phyloP scores from a whole-genome alignment of 1,140 invertebrate genomes.

The Charaxes varanes region DNA sequence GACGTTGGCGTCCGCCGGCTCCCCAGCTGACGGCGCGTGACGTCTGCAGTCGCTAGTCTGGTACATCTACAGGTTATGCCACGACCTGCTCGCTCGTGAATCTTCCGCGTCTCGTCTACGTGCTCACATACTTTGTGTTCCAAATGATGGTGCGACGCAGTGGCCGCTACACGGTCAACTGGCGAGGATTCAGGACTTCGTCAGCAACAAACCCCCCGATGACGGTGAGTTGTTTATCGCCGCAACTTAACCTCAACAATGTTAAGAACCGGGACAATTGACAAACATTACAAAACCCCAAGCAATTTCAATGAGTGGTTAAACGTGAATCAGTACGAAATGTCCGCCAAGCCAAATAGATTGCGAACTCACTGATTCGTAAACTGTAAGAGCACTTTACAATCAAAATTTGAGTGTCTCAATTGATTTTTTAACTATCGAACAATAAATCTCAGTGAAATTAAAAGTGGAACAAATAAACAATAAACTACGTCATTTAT shows the following conservation, averaged over 20 bases:
- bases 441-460: too few species aligned
- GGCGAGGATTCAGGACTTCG: constrained; percentile 67
- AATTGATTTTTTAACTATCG: too few species aligned
- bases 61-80: constrained; percentile 27
- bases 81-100: constrained; percentile 20
- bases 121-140: constrained; percentile 17
- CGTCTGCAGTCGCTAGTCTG: constrained; percentile 46
- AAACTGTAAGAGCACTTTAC: too few species aligned
- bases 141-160: constrained; percentile 70
- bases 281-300: too few species aligned
- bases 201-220: constrained; percentile 66
- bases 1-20: constrained; percentile 41
- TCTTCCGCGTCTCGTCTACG: constrained; percentile 10
- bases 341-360: too few species aligned
- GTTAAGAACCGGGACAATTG: too few species aligned
- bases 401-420: too few species aligned
- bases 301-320: too few species aligned
- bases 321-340: too few species aligned
- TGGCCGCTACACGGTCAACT: constrained; percentile 69
- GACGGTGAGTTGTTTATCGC: constrained; percentile 51
- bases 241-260: constrained; percentile 21
- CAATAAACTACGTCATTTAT: too few species aligned
- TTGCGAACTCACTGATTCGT: too few species aligned
- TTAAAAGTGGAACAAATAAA: too few species aligned
- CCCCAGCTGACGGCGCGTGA: constrained; percentile 57